Evolutionary conservation across 2,888 invertebrate genomes (phyloP), one percentile per base, ranked within the genome.

Genomic region (Morpho helenor): DNA sequence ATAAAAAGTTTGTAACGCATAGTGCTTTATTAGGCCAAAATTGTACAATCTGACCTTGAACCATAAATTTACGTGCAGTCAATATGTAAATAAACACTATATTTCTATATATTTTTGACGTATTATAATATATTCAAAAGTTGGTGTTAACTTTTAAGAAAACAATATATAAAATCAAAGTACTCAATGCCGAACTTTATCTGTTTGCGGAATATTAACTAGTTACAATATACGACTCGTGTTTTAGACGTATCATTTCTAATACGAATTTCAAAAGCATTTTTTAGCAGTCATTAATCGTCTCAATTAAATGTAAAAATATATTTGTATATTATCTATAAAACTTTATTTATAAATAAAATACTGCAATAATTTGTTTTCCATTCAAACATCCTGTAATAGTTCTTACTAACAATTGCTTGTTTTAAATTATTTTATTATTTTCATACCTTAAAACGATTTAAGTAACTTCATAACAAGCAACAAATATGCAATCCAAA

Each of bases 1-100:
- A 63, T 58, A 62, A 67, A 56, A 60, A 47, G 60, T 60, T 66
- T 44, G 61, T 59, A 61, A 53, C 63, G 66, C 66, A 63, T 62
- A 66, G 65, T 66, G 64, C 63, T 64, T 64, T 61, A 16, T 67
- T 68, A 70, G 70, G 70, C 71, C 68, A 62, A 63, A 61, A 59
- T 59, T 61, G 59, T 64, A 64, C 55, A 61, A 59, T 65, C 60
- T 56, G 60, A 64, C 63, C 63, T 54, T 48, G n/a, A 51, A 51
- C 46, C 67, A 57, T 56, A 57, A 53, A 31, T 49, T 55, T 51
- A 58, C 60, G 58, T 52, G 56, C 60, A 57, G 46, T 57, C 59
- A 60, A 57, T 60, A 60, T 60, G 47, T 61, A 58, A 65, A 60
- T 59, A 50, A 59, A 60, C 49, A 55, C 52, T 46, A 59, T 57